Conservation (phyloP, 2,797 vertebrate genomes). For the Brachyrhaphis roseni region DNA sequence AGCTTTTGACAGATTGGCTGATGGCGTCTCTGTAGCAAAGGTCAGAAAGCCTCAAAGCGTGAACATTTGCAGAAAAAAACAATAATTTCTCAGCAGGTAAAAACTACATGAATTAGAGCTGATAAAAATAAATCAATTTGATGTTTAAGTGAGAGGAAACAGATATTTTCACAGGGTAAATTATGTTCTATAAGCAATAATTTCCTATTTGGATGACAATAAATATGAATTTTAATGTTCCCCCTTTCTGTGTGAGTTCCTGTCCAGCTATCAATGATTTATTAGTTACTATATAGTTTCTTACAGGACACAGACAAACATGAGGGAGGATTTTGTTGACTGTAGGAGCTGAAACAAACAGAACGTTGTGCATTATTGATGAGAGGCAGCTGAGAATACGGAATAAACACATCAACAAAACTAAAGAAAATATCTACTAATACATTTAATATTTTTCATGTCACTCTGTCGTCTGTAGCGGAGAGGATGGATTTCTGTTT, state of each 20-base stretch:
- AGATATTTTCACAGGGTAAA: background rate
- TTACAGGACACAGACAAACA: conserved; percentile 16
- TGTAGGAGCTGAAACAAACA: background rate
- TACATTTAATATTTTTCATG: background rate
- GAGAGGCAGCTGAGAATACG: background rate
- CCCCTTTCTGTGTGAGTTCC: background rate
- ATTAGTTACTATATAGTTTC: conserved; percentile 11
- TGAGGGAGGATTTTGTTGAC: background rate
- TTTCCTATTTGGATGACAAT: too few species aligned
- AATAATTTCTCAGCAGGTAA: background rate
- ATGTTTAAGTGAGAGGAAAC: background rate
- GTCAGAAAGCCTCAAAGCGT: background rate
- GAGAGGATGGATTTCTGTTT: background rate
- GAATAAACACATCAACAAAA: background rate
- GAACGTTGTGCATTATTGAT: conserved; percentile 2
- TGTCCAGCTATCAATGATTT: conserved; percentile 19
- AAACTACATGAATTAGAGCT: background rate
- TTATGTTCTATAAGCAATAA: too few species aligned
- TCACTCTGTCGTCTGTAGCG: background rate
- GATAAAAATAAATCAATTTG: background rate
- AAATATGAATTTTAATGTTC: too few species aligned
- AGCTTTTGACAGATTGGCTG: background rate
- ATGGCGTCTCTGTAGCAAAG: background rate
- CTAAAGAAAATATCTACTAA: background rate
- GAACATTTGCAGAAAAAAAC: background rate